These are phyloP conservation scores for Zapornia atra DNA, from an alignment of 2,113 vertebrate species.

Conservation along the genomic window DNA sequence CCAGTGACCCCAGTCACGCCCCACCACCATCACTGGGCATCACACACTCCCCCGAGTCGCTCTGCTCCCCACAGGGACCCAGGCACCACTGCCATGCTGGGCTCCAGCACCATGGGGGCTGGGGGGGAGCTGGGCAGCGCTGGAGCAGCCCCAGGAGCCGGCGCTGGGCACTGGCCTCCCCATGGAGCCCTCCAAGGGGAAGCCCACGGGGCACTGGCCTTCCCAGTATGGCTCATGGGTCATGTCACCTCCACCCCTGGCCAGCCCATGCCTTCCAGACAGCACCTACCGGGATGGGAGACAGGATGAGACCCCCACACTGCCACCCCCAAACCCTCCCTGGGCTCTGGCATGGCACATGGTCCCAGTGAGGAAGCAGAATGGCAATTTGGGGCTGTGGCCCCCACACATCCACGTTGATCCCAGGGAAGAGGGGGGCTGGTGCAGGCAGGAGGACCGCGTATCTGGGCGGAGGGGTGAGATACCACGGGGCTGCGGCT, in stretches of 20 bases:
- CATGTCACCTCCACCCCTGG: fast-evolving
- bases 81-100: not conserved
- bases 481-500: fast-evolving
- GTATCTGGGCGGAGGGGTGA: not conserved
- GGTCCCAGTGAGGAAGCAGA: not conserved
- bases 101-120: not conserved
- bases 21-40: fast-evolving
- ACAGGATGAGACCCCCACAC: fast-evolving
- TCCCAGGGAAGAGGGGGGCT: not conserved
- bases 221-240: fast-evolving
- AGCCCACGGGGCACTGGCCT: fast-evolving
- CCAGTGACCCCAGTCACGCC: not conserved
- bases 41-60: not conserved
- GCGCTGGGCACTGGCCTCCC: not conserved
- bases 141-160: not conserved
- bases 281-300: not conserved
- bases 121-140: not conserved
- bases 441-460: not conserved
- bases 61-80: not conserved
- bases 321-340: not conserved
- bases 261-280: not conserved
- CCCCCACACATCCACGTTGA: not conserved
- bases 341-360: not conserved
- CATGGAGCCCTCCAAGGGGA: not conserved
- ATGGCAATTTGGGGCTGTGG: fast-evolving